Evolutionary conservation across 2,797 vertebrate genomes (phyloP).

Genomic region (Hafferia zeledoni): DNA sequence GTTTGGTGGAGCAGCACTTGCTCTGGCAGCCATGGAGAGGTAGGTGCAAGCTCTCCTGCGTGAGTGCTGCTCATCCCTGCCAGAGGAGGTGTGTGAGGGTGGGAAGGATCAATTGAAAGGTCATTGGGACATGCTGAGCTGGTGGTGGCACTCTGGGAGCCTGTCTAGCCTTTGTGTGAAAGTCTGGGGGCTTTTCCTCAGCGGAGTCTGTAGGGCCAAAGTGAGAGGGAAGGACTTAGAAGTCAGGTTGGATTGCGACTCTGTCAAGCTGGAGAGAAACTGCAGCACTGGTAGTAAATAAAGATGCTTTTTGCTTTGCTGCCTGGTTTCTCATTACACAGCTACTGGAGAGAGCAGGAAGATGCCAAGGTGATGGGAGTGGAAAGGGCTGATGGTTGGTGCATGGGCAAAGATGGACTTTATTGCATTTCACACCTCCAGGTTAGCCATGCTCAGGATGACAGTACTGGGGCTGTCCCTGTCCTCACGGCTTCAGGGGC

Average conservation of each 20-base stretch:
- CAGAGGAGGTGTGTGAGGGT: neutral
- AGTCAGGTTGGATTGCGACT: neutral
- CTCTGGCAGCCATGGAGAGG: fast-evolving
- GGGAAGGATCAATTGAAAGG: neutral
- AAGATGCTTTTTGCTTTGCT: conserved; percentile 23
- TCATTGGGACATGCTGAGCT: fast-evolving
- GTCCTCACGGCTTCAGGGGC: fast-evolving
- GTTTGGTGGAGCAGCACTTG: neutral
- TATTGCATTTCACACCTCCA: neutral
- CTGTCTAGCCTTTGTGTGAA: neutral
- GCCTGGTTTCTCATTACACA: conserved; percentile 25
- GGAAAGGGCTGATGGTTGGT: neutral
- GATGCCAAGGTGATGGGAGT: conserved; percentile 15
- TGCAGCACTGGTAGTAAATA: conserved; percentile 4
- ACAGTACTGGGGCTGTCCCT: neutral
- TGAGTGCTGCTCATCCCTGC: neutral
- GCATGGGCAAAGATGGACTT: neutral
- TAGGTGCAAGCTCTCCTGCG: fast-evolving
- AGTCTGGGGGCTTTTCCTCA: neutral
- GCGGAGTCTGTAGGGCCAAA: neutral
- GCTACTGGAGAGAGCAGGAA: neutral
- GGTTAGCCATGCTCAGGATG: fast-evolving
- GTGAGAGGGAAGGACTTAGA: neutral
- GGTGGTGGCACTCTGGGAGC: neutral
- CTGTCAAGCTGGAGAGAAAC: neutral